A percentile compares a stretch with the other conserved stretches of the same genome.
Evolutionary conservation across 2,113 vertebrate genomes (phyloP).

Genomic region (Catharus minimus): DNA sequence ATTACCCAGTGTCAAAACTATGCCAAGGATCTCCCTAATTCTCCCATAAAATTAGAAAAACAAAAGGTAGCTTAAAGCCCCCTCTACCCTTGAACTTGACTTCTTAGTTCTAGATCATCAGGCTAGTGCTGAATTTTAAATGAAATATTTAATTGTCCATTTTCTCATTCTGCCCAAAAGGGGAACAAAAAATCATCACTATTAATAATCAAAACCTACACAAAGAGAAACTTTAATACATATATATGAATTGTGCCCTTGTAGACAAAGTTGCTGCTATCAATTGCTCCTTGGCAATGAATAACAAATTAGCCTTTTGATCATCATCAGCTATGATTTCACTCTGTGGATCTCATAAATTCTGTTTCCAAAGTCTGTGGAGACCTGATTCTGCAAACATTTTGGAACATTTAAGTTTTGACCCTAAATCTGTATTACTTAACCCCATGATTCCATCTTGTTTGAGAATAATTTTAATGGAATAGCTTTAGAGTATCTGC

Average conservation of each 20-base stretch:
- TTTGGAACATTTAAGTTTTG: not conserved
- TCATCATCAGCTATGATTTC: conserved; percentile 6
- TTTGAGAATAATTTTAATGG: not conserved
- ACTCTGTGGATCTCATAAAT: not conserved
- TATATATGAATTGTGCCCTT: conserved; percentile 44
- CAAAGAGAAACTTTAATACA: conserved; percentile 41
- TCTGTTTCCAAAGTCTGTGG: not conserved
- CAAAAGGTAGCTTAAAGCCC: not conserved
- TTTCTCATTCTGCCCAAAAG: conserved; percentile 47
- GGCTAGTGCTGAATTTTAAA: not conserved
- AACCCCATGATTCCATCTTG: not conserved
- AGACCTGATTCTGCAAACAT: not conserved
- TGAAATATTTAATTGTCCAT: conserved; percentile 26
- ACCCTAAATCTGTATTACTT: not conserved
- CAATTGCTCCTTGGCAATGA: conserved; percentile 21
- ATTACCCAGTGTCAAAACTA: not conserved
- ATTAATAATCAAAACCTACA: conserved; percentile 50
- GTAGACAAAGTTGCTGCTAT: conserved; percentile 34
- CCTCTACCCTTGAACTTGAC: not conserved
- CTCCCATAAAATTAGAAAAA: not conserved
- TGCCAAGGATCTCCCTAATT: not conserved
- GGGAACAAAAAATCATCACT: not conserved
- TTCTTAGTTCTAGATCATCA: not conserved
- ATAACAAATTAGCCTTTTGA: conserved; percentile 35
- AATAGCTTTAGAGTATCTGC: not conserved